These are phyloP conservation scores for Sebastes dallii DNA, from an alignment of 2,797 vertebrate genomes.

Conservation along the genomic window DNA sequence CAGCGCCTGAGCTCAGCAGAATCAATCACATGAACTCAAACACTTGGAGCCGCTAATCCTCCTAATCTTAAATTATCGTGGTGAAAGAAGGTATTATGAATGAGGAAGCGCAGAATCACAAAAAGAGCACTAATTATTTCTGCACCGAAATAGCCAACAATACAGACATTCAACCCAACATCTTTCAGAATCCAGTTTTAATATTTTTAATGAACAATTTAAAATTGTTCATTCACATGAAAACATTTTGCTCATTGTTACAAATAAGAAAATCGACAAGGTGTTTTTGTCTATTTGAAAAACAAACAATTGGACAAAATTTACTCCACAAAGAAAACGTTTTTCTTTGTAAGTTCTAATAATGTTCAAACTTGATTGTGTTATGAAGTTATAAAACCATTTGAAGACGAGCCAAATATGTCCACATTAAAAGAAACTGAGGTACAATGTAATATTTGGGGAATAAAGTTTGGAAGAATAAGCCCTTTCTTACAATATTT, in stretches of 20 bases:
- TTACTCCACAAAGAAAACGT: conserved; percentile 61
- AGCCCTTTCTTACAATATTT: conserved; percentile 61
- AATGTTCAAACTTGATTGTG: conserved; percentile 79
- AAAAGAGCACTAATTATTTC: conserved; percentile 26
- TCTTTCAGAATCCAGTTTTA: conserved; percentile 87
- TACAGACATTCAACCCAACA: conserved; percentile 85
- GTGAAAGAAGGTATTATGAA: conserved; percentile 32
- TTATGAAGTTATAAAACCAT: conserved; percentile 81
- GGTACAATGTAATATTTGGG: conserved; percentile 83
- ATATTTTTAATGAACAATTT: conserved; percentile 80
- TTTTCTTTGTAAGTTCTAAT: conserved; percentile 63
- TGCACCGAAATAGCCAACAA: conserved; percentile 67
- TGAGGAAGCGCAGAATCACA: conserved; percentile 60
- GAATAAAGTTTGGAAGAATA: conserved; percentile 61
- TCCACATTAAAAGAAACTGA: conserved; percentile 77
- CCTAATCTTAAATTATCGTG: conserved; percentile 49
- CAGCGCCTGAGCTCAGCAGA: conserved; percentile 29
- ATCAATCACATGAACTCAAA: conserved; percentile 43
- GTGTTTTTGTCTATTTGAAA: conserved; percentile 56
- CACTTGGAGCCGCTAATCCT: conserved; percentile 24
- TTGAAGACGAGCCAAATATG: conserved; percentile 74
- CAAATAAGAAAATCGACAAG: conserved; percentile 71
- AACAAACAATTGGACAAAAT: conserved; percentile 60
- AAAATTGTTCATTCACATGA: conserved; percentile 66
- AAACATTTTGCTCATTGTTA: conserved; percentile 63